Conservation (phyloP, 2,797 vertebrate species). For the Decapterus maruadsi region DNA sequence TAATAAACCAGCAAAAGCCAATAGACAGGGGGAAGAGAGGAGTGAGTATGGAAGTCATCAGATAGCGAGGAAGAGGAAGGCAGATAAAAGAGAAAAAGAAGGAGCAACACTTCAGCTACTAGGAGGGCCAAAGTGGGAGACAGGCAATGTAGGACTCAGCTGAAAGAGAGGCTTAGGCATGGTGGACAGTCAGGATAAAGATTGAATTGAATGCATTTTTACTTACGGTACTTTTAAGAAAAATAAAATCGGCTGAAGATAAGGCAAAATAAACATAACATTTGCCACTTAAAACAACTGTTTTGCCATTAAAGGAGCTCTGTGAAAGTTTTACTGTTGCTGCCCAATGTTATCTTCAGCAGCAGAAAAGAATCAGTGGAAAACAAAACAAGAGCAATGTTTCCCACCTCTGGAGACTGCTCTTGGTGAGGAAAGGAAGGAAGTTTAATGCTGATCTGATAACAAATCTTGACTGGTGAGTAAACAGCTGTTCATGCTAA, state of each 20-base stretch:
- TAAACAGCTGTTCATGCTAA: neutral
- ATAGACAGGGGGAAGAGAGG: conserved; percentile 87
- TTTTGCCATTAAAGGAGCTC: neutral
- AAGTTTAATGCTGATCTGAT: neutral
- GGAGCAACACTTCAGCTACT: conserved; percentile 89
- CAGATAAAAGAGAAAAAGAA: conserved; percentile 79
- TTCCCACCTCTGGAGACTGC: neutral
- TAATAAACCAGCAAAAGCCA: conserved; percentile 90
- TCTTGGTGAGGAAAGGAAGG: neutral
- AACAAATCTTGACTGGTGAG: neutral
- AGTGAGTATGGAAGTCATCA: conserved; percentile 76
- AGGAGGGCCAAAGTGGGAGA: conserved; percentile 86
- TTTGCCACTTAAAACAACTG: conserved; percentile 1
- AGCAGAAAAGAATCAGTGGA: neutral
- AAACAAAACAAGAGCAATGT: neutral
- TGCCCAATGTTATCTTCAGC: neutral
- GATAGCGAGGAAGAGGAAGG: conserved; percentile 75
- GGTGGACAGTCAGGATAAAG: conserved; percentile 82
- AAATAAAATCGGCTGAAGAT: conserved; percentile 65
- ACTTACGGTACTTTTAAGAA: conserved; percentile 88
- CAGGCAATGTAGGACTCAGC: conserved; percentile 81
- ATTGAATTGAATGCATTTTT: conserved; percentile 99
- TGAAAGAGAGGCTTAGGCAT: conserved; percentile 86
- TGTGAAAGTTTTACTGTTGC: neutral
- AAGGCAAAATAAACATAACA: conserved; percentile 15